These are phyloP conservation scores for Melanotaenia pygmaea DNA, from an alignment of 2,797 vertebrate species.

Conservation along the genomic window DNA sequence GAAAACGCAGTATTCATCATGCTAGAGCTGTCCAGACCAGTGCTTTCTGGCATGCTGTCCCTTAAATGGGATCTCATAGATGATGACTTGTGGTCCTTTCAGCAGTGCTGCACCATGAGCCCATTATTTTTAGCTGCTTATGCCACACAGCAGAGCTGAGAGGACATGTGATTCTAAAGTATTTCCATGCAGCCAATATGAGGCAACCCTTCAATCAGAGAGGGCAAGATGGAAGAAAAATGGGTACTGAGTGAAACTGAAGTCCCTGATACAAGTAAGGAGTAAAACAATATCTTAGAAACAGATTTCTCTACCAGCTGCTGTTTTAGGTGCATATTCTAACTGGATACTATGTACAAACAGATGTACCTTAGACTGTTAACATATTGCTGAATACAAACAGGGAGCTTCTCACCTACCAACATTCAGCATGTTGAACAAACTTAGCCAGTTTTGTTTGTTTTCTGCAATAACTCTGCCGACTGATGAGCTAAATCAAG, in stretches of 20 bases:
- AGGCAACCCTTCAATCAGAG: background rate
- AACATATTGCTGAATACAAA: background rate
- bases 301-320: background rate
- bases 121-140: background rate
- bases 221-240: background rate
- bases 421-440: no score
- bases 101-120: background rate
- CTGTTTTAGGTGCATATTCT: background rate
- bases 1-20: constrained; percentile 30
- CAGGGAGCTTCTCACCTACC: no score
- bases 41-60: constrained; percentile 29
- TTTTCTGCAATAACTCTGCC: no score
- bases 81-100: background rate
- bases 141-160: background rate
- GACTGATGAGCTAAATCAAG: background rate
- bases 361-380: background rate
- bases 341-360: background rate
- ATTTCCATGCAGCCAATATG: background rate
- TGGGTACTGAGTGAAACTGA: background rate
- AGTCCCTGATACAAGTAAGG: background rate
- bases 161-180: background rate
- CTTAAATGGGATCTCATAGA: background rate
- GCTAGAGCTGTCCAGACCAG: constrained; percentile 46
- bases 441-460: no score
- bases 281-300: background rate